Percentiles rank a stretch among this genome's conserved stretches.
Evolutionary conservation across 2,797 vertebrate species (phyloP).

Genomic region (Halcyon smyrnensis): DNA sequence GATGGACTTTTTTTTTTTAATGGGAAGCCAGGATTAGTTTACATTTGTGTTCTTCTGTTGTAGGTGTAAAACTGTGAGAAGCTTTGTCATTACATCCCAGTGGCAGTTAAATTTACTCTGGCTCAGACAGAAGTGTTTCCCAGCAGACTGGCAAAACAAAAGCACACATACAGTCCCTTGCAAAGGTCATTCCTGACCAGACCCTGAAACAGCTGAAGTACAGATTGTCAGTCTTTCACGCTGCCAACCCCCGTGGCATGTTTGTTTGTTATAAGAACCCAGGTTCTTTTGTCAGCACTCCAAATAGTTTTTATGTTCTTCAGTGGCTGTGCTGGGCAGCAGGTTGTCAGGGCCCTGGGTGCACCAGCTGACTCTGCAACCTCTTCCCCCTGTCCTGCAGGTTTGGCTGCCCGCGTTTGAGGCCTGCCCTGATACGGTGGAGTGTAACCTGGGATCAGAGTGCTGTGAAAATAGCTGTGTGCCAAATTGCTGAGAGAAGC

Average conservation of each 20-base stretch:
- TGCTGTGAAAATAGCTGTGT: neutral
- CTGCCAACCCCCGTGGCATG: neutral
- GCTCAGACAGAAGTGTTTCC: neutral
- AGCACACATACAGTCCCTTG: neutral
- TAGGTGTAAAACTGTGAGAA: neutral
- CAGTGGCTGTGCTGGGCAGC: neutral
- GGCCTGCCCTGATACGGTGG: neutral
- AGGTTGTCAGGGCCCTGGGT: neutral
- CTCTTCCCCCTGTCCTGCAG: neutral
- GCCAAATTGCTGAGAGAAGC: neutral
- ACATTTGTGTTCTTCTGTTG: neutral
- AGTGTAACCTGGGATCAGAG: neutral
- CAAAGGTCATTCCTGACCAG: neutral
- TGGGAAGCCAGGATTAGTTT: neutral
- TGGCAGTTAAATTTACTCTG: neutral
- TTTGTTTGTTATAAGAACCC: neutral
- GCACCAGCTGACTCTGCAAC: neutral
- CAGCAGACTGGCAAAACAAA: neutral
- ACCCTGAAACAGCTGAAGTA: neutral
- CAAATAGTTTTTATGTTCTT: neutral
- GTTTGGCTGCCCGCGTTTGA: neutral
- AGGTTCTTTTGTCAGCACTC: neutral
- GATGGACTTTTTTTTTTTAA: neutral
- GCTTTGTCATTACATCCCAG: neutral
- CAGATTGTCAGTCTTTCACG: neutral